Evolutionary conservation across 2,113 vertebrate species (phyloP).

Genomic region (Aegotheles bennettii): DNA sequence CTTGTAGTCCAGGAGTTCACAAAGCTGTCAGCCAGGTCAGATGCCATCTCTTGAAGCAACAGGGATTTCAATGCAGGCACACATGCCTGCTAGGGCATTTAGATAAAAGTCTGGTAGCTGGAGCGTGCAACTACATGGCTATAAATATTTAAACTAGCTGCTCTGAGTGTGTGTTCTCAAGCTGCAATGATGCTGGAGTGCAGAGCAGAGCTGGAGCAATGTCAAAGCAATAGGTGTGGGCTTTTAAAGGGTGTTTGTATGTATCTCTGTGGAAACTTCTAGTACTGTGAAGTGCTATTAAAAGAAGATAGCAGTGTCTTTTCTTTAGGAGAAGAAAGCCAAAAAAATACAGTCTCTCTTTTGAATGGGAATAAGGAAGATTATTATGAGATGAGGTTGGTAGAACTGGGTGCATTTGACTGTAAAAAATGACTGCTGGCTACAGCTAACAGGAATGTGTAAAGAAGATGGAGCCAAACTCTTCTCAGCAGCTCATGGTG

Average conservation of each 20-base stretch:
- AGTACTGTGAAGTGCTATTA: not conserved
- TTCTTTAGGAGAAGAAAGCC: not conserved
- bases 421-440: not conserved
- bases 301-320: not conserved
- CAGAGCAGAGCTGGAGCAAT: not conserved
- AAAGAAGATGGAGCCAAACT: not conserved
- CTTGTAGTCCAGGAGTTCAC: not conserved
- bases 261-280: not conserved
- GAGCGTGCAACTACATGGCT: not conserved
- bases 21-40: not conserved
- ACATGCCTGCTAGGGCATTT: not conserved
- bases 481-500: rapidly evolving
- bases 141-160: constrained; percentile 14
- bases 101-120: not conserved
- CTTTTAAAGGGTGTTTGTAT: not conserved
- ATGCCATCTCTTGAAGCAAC: not conserved
- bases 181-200: not conserved
- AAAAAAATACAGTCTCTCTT: not conserved
- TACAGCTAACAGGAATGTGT: rapidly evolving
- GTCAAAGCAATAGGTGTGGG: not conserved
- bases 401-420: not conserved
- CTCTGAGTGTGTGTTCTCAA: not conserved
- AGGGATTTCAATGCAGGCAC: not conserved
- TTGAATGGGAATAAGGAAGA: not conserved
- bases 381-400: not conserved